These are phyloP conservation scores for Cyanocitta stelleri DNA, from an alignment of 2,113 vertebrate genomes.

Conservation along the genomic window DNA sequence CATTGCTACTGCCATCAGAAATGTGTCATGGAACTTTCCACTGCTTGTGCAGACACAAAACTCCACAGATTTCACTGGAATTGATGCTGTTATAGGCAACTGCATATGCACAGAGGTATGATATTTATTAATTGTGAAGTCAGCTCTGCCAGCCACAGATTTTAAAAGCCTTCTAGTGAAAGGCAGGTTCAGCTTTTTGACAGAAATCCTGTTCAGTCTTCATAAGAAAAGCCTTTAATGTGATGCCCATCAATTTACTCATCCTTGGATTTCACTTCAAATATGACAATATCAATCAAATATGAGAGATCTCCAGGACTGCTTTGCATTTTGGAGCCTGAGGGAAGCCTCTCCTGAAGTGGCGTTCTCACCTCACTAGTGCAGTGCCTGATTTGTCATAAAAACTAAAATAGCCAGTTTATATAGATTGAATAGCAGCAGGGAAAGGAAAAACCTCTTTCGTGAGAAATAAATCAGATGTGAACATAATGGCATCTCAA, in stretches of 20 bases:
- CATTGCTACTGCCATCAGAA: not conserved
- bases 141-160: not conserved
- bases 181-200: not conserved
- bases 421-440: not conserved
- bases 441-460: constrained; percentile 16
- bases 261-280: constrained; percentile 31
- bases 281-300: constrained; percentile 2
- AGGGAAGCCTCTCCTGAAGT: constrained; percentile 8
- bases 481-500: not conserved
- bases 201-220: not conserved
- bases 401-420: constrained; percentile 30
- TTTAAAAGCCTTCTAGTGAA: not conserved
- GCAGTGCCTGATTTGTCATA: not conserved
- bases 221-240: not conserved
- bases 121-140: not conserved
- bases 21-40: not conserved
- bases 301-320: not conserved
- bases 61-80: not conserved
- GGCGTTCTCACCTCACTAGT: not conserved
- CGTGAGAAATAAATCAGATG: constrained; percentile 37
- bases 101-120: not conserved
- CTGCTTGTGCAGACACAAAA: not conserved
- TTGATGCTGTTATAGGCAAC: not conserved
- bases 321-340: not conserved
- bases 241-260: not conserved